Base-by-base conservation (phyloP, 2,888 invertebrate genomes). In the Heliconius erato region DNA sequence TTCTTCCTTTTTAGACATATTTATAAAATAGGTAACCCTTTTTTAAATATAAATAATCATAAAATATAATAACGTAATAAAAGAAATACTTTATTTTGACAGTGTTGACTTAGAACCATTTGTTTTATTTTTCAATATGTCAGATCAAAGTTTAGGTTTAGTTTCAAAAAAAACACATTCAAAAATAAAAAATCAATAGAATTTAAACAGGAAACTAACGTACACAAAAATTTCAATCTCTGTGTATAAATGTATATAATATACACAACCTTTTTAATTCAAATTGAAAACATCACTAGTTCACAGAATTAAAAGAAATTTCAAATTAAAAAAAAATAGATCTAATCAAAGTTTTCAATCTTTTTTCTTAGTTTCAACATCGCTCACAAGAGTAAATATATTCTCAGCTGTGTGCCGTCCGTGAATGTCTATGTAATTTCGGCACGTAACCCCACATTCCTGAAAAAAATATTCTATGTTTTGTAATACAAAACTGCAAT, bases 381-480 rank as follows among this genome's bases (percentile, higher is more conserved):
- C 95, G 82, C 95, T 95, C 54, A 94, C 92, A 71, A 96, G 85
- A 40, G 90, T 91, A 85, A 96, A 96, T 76, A 96, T 88, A 83
- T 95, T 95, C 85, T 96, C 96, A 49, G 96, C 95, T 1, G 95
- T 95, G 84, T 89, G 91, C 86, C 92, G 91, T 85, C 91, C 94
- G 85, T 94, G 93, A 35, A 92, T 91, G 84, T 96, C 94, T 63
- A 91, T 88, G 86, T 91, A 95, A 83, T 95, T 92, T 35, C 92
- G 91, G 81, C 95, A 95, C 9, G 95, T 95, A n/a, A 96, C 92
- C 65, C 96, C 96, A 83, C 96, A 96, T 88, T 96, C 96, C 94
- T 94, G 91, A 11, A 88, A 86, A 78, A 35, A 78, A 71, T 80
- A 76, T 54, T 63, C 65, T 28, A 84, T 77, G 67, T 54, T 26